phyloP scores from a whole-genome alignment of 2,113 vertebrate species.

The Neogobius melanostomus region DNA sequence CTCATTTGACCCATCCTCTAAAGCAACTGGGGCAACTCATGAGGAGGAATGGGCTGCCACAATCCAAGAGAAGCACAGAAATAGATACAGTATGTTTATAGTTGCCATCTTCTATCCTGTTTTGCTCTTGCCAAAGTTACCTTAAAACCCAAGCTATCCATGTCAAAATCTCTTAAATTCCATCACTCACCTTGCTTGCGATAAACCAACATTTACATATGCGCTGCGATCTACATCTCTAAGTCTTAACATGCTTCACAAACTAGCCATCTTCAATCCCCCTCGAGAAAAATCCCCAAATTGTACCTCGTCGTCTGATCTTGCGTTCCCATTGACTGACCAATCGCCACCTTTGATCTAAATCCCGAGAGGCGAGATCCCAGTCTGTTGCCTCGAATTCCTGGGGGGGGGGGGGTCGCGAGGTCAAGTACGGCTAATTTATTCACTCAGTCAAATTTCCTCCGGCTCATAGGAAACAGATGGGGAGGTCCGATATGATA shows the following conservation, averaged over 20 bases:
- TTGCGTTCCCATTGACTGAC: conserved; percentile 45
- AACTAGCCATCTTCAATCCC: conserved; percentile 66
- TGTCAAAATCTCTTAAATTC: neutral
- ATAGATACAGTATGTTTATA: no score
- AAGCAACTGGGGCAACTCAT: no score
- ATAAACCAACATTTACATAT: conserved; percentile 36
- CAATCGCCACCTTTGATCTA: conserved; percentile 63
- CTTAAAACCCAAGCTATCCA: neutral
- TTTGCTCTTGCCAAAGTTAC: neutral
- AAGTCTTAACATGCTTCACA: conserved; percentile 50
- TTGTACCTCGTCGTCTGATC: conserved; percentile 64
- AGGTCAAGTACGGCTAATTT: conserved; percentile 83
- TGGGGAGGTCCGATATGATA: conserved; percentile 78
- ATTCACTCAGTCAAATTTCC: conserved; percentile 85
- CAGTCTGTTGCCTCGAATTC: conserved; percentile 63
- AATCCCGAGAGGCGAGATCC: conserved; percentile 68
- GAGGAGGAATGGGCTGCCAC: no score
- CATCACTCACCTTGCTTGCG: conserved; percentile 14
- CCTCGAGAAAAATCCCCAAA: conserved; percentile 66
- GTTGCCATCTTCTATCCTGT: neutral
- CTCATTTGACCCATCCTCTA: no score
- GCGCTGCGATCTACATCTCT: neutral
- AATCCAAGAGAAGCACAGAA: no score
- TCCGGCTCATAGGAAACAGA: conserved; percentile 75
- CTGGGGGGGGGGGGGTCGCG: conserved; percentile 57